phyloP scores from a whole-genome alignment of 1,140 invertebrate genomes.

The Temnothorax curvispinosus region DNA sequence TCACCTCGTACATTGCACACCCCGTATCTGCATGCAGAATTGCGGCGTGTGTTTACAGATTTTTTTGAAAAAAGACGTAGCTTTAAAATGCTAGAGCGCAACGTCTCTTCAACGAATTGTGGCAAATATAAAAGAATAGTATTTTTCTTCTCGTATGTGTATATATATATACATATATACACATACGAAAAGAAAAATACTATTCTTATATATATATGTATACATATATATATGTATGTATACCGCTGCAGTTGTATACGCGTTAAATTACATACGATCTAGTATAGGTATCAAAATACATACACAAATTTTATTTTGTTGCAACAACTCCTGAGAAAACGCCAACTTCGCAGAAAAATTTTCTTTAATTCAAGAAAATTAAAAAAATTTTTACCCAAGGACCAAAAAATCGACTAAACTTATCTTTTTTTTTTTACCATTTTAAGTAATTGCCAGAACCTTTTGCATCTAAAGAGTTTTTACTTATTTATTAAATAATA shows the following conservation, averaged over 20 bases:
- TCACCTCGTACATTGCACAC: not conserved
- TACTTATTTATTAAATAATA: not conserved
- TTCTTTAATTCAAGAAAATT: not conserved
- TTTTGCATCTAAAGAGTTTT: not conserved
- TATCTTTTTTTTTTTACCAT: not conserved
- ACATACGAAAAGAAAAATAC: no score
- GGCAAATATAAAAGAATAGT: conserved; percentile 48
- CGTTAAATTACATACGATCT: conserved; percentile 23
- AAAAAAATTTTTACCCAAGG: not conserved
- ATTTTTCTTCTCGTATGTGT: conserved; percentile 24
- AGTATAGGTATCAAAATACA: conserved; percentile 1
- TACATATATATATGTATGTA: not conserved
- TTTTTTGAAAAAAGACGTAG: conserved; percentile 52
- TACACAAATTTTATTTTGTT: not conserved
- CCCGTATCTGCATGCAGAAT: conserved; percentile 1
- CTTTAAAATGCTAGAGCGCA: conserved; percentile 49
- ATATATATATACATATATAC: no score
- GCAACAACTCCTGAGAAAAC: not conserved
- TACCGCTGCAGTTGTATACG: not conserved
- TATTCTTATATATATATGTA: no score
- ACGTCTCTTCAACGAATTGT: conserved; percentile 21
- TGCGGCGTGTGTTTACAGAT: conserved; percentile 50
- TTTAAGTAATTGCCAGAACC: not conserved
- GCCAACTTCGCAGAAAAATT: not conserved
- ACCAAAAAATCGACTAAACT: not conserved